These are phyloP conservation scores for Steatornis caripensis DNA, from an alignment of 2,113 vertebrate genomes.

Conservation along the genomic window DNA sequence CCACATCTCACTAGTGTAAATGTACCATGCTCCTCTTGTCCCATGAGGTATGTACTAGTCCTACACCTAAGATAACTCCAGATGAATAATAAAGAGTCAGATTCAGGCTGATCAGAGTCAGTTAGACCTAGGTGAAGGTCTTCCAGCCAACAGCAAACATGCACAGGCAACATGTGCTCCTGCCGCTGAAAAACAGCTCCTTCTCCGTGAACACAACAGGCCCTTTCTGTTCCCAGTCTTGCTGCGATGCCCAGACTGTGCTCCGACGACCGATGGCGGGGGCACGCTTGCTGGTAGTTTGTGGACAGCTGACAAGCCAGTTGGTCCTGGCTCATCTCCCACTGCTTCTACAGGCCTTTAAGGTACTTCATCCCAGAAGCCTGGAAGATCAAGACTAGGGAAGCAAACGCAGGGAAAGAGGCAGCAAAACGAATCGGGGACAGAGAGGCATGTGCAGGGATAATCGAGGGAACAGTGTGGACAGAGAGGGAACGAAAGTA, in stretches of 20 bases:
- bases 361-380: slow-evolving; percentile 5
- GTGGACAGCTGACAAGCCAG: slow-evolving; percentile 18
- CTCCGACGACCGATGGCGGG: background rate
- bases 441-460: background rate
- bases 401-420: background rate
- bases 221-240: background rate
- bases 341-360: slow-evolving; percentile 15
- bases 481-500: background rate
- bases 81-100: background rate
- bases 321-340: slow-evolving; percentile 15
- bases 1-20: background rate
- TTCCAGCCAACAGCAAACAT: background rate
- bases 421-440: background rate
- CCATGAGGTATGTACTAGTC: background rate
- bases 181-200: background rate
- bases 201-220: background rate
- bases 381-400: slow-evolving; percentile 34
- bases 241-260: background rate
- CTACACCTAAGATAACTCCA: background rate
- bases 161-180: background rate
- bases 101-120: background rate
- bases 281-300: background rate
- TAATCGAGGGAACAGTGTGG: background rate
- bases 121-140: background rate
- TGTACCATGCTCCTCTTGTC: accelerated